A percentile compares a stretch with the other conserved stretches of the same genome.
phyloP scores from a whole-genome alignment of 2,888 invertebrate genomes.

The Cataglyphis altisquamis region DNA sequence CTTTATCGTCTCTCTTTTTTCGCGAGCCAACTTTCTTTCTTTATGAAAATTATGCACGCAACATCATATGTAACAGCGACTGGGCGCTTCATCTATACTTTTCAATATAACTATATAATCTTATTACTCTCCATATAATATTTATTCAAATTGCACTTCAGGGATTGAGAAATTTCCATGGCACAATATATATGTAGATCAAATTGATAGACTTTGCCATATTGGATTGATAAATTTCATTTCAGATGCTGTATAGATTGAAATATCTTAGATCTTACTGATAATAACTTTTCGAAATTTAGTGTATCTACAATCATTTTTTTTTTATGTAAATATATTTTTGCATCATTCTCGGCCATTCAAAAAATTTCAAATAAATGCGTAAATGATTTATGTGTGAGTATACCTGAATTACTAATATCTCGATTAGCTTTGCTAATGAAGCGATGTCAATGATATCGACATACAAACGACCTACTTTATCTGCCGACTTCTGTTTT shows the following conservation, averaged over 20 bases:
- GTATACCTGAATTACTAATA: conserved; percentile 33
- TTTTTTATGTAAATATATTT: conserved; percentile 41
- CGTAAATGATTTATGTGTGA: conserved; percentile 41
- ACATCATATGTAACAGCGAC: conserved; percentile 2
- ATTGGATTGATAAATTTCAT: conserved; percentile 17
- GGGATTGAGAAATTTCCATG: conserved; percentile 11
- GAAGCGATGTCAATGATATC: conserved; percentile 19
- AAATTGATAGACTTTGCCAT: conserved; percentile 22
- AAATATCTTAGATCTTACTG: not conserved
- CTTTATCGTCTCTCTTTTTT: conserved; percentile 61
- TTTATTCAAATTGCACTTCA: not conserved
- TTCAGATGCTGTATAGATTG: not conserved
- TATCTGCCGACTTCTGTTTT: conserved; percentile 26
- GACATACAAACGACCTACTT: conserved; percentile 30
- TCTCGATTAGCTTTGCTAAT: conserved; percentile 42
- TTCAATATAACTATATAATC: not conserved
- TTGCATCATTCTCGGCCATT: conserved; percentile 7
- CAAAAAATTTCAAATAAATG: not conserved
- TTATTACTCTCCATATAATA: not conserved
- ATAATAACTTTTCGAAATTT: conserved; percentile 25
- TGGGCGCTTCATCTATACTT: conserved; percentile 4
- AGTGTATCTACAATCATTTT: not conserved
- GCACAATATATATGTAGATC: not conserved
- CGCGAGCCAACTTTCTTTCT: conserved; percentile 70
- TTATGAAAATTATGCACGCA: conserved; percentile 15